Evolutionary conservation across 2,113 vertebrate species (phyloP).

Genomic region (Pholis gunnellus): DNA sequence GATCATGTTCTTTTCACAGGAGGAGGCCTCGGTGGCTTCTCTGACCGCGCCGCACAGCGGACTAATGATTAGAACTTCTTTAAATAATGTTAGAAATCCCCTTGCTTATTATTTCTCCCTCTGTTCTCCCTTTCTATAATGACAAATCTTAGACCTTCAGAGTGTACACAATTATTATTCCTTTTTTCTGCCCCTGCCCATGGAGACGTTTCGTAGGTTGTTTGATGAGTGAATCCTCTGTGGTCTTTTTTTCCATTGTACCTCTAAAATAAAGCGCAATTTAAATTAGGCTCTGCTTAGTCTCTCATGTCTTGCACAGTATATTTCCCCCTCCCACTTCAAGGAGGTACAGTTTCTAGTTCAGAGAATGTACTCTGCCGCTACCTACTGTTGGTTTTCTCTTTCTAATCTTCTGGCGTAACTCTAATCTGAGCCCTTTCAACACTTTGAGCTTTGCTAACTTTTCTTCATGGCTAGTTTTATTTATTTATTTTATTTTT

Average conservation of each 20-base stretch:
- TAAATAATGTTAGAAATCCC: conserved; percentile 76
- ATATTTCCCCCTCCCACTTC: conserved; percentile 47
- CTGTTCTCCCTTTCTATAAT: conserved; percentile 75
- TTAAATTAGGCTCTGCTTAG: conserved; percentile 73
- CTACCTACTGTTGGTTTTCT: conserved; percentile 58
- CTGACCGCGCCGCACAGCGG: conserved; percentile 52
- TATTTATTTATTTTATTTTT: neutral
- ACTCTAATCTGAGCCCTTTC: conserved; percentile 64
- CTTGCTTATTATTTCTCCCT: conserved; percentile 71
- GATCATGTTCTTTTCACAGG: conserved; percentile 71
- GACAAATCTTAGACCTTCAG: conserved; percentile 78
- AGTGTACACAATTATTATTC: conserved; percentile 77
- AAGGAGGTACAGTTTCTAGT: conserved; percentile 60
- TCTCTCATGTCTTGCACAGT: conserved; percentile 61
- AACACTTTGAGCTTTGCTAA: conserved; percentile 52
- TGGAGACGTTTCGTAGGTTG: conserved; percentile 65
- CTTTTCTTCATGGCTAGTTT: conserved; percentile 34
- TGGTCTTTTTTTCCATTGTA: conserved; percentile 65
- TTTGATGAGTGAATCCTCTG: conserved; percentile 80
- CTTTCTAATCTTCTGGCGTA: conserved; percentile 61
- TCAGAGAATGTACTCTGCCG: conserved; percentile 41
- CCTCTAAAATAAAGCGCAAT: conserved; percentile 74
- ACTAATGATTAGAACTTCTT: conserved; percentile 79
- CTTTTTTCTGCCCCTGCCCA: conserved; percentile 67
- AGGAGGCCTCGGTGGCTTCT: conserved; percentile 55